phyloP scores from a whole-genome alignment of 2,113 vertebrate genomes.

The Toxotes chatareus region DNA sequence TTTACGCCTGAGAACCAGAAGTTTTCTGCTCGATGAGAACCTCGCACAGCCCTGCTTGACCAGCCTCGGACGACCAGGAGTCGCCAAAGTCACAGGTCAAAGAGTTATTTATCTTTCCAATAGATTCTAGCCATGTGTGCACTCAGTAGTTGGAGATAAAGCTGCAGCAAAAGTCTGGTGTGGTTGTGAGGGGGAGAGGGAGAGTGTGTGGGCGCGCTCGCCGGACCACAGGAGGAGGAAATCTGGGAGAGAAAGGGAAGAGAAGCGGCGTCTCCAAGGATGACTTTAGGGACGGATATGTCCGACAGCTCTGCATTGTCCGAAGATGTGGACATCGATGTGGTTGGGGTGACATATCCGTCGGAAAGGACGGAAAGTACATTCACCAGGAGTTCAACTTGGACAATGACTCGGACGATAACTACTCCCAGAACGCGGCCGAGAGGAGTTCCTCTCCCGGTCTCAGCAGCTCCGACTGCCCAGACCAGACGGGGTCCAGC shows the following conservation, averaged over 20 bases:
- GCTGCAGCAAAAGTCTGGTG: conserved; percentile 49
- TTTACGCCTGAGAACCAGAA: conserved; percentile 48
- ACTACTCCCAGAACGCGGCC: conserved; percentile 82
- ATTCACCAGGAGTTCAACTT: conserved; percentile 82
- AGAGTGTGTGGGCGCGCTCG: conserved; percentile 54
- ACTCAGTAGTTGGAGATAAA: conserved; percentile 64
- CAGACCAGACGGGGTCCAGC: conserved; percentile 77
- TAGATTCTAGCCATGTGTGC: conserved; percentile 66
- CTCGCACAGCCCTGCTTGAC: conserved; percentile 35
- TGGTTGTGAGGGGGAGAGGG: conserved; percentile 44
- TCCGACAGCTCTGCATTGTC: conserved; percentile 89
- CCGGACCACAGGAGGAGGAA: conserved; percentile 68
- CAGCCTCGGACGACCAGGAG: conserved; percentile 47
- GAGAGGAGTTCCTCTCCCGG: conserved; percentile 82
- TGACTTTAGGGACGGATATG: conserved; percentile 90
- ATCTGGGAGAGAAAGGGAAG: conserved; percentile 67
- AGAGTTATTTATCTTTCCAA: conserved; percentile 49
- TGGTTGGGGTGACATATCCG: conserved; percentile 92
- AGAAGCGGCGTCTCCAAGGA: conserved; percentile 79
- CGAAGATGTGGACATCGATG: conserved; percentile 95
- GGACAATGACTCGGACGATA: conserved; percentile 88
- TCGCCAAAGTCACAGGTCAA: conserved; percentile 60
- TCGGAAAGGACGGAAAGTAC: conserved; percentile 85
- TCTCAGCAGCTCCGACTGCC: conserved; percentile 83
- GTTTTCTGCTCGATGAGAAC: conserved; percentile 56